Base-by-base conservation (phyloP, 2,888 invertebrate genomes). In the Aleiodes leptofemur region DNA sequence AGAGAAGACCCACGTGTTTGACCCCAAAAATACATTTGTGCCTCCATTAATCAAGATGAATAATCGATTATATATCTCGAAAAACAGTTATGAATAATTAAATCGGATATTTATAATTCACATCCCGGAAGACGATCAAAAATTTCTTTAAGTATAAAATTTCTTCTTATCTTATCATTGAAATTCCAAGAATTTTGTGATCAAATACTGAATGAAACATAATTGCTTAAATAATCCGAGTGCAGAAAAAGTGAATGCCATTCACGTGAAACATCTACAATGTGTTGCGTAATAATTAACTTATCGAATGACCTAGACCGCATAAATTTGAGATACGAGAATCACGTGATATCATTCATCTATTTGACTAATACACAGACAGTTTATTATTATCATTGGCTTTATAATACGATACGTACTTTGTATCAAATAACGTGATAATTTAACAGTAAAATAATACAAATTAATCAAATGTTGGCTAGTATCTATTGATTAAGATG, bases 271-370 rank as follows among this genome's bases (percentile, higher is more conserved):
- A 57, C 31, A 57, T 34, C 11, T 23, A 34, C 3, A 31, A 34
- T 34, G 59, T 59, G 23, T 23, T 59, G 34, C 14, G 34, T 14
- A 59, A 59, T 59, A 31, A 31, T 29, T 59, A 13, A n/a, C 7
- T 59, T 43, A n/a, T 31, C 9, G 11, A 13, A 59, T 34, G 59
- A 59, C 59, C 34, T 59, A 59, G 59, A 59, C 59, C 31, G 34
- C 34, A 59, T 59, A 34, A 59, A 59, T 59, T 34, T 29, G 34
- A 59, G 59, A 59, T 59, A 59, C n/a, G 59, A 57, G 34, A 23
- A 59, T 59, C 14, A 59, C 59, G 31, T 29, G n/a, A 6, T 34
- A 59, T 11, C 34, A 59, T 59, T 59, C 34, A 59, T 59, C 59
- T 38, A 31, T 59, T 34, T 34, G 11, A 23, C 23, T 29, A 13